Evolutionary conservation across 2,888 invertebrate genomes (phyloP), one percentile per base, ranked within the genome.

Genomic region (Therioaphis trifolii): DNA sequence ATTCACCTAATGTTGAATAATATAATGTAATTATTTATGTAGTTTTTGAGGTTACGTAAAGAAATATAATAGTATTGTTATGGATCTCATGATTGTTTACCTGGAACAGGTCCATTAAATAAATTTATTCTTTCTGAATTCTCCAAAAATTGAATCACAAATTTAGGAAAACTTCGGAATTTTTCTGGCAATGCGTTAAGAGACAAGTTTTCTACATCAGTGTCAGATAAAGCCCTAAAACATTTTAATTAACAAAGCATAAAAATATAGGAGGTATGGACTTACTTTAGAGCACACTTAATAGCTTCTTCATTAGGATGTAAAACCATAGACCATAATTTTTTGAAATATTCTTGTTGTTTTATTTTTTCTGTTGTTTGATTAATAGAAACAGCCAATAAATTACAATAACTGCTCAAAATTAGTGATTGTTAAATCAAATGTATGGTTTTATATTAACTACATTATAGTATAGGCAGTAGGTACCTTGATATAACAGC

Each of bases 121-220:
- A 82, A 82, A 29, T 82, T 63, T 15, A 80, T n/a, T 58, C 52
- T 82, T 63, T 82, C 72, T 72, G 52, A 82, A 82, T 82, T 63
- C 4, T 72, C 72, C n/a, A 82, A n/a, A n/a, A n/a, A 63, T 14
- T 74, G 72, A 49, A 63, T 82, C 2, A 40, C 49, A 49, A 63
- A 4, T 49, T 49, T 72, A 11, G 46, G 46, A 61, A 52, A 46
- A 40, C 61, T 49, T 61, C 52, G 72, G 35, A 72, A 82, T 82
- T 18, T 46, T 72, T 72, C 27, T 27, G 80, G 80, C 74, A 82
- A 74, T 49, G 74, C 61, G 24, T n/a, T 14, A 2, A 82, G 61
- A 35, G 80, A 35, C 72, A 82, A 63, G 7, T 0, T 49, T 24
- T 82, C 80, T 35, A 72, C 24, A 58, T 72, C 35, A 18, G 52